These are phyloP conservation scores for Drosophila hydei DNA, from an alignment of 1,140 invertebrate species.

Conservation along the genomic window DNA sequence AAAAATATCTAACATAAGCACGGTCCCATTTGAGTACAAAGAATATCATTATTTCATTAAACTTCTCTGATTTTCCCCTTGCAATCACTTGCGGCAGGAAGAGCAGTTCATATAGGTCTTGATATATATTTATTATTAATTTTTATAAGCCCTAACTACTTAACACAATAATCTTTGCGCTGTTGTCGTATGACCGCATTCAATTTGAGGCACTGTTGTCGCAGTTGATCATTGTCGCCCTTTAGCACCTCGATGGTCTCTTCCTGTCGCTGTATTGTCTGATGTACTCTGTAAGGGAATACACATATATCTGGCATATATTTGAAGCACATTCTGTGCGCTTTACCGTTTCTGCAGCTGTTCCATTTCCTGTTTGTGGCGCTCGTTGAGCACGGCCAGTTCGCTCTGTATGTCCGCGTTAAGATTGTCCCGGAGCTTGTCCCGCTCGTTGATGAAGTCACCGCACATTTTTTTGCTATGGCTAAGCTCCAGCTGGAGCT, in stretches of 20 bases:
- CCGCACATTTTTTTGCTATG: slow-evolving; percentile 85
- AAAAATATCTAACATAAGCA: too few species aligned
- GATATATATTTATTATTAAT: slow-evolving; percentile 6
- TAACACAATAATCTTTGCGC: slow-evolving; percentile 88
- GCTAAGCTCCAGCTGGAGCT: slow-evolving; percentile 85
- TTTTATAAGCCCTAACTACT: slow-evolving; percentile 52
- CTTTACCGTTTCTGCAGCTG: slow-evolving; percentile 81
- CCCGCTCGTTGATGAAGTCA: slow-evolving; percentile 84
- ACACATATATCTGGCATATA: background rate
- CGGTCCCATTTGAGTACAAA: too few species aligned
- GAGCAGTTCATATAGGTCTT: background rate
- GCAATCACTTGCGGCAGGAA: too few species aligned
- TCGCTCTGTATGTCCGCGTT: slow-evolving; percentile 85
- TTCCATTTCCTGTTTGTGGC: slow-evolving; percentile 84
- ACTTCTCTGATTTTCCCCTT: too few species aligned
- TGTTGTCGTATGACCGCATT: slow-evolving; percentile 91
- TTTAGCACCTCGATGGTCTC: slow-evolving; percentile 88
- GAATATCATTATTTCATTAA: too few species aligned
- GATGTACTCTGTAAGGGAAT: slow-evolving; percentile 87
- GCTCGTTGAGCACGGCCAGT: slow-evolving; percentile 76
- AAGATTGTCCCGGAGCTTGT: slow-evolving; percentile 84
- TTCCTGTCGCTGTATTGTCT: slow-evolving; percentile 91
- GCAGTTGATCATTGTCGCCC: slow-evolving; percentile 87
- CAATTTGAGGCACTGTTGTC: slow-evolving; percentile 89
- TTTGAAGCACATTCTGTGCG: background rate